Evolutionary conservation across 2,113 vertebrate genomes (phyloP), one percentile per base, ranked within the genome.

Genomic region (Ctenomys sociabilis): DNA sequence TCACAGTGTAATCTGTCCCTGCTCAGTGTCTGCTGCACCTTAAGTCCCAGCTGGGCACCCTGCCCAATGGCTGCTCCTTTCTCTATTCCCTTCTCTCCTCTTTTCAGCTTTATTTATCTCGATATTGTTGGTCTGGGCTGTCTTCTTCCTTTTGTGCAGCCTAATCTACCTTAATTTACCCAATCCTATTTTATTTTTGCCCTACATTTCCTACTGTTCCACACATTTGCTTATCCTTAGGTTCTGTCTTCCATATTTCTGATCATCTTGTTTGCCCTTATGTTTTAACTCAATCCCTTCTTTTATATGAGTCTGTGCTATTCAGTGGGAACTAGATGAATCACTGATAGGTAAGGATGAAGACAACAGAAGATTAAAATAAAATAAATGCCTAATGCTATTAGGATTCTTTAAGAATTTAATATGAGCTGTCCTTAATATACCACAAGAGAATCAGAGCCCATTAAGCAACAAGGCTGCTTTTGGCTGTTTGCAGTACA

Each of bases 401-500:
- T 52, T 64, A 72, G 49, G 90, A 90, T 77, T 81, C 40, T 63
- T 96, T 68, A 78, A 57, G 70, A 78, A 66, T 84, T 88, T 64
- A 52, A 73, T 37, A 40, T 22, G 64, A 66, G 52, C 66, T 85
- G 52, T 80, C 63, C 57, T 92, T 82, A 90, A 88, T 54, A 81
- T 8, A 85, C 43, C 75, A 2, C 8, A 21, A 81, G 28, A 87
- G 40, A 81, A 72, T 94, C 54, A 73, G 93, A 85, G 64, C 66
- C 94, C 73, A 64, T 85, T 82, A 92, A 94, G 49, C 59, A 90
- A 88, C 75, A 93, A 40, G 75, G 70, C 32, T 82, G 75, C 81
- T 57, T 94, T 80, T 97, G 96, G 89, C 72, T 94, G 80, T 61
- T 61, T 84, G 91, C 8, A 93, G 64, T 73, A 81, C 93, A 90